Percentiles rank a stretch among this genome's conserved stretches.
Evolutionary conservation across 1,140 invertebrate species (phyloP).

Genomic region (Agrypnia vestita): DNA sequence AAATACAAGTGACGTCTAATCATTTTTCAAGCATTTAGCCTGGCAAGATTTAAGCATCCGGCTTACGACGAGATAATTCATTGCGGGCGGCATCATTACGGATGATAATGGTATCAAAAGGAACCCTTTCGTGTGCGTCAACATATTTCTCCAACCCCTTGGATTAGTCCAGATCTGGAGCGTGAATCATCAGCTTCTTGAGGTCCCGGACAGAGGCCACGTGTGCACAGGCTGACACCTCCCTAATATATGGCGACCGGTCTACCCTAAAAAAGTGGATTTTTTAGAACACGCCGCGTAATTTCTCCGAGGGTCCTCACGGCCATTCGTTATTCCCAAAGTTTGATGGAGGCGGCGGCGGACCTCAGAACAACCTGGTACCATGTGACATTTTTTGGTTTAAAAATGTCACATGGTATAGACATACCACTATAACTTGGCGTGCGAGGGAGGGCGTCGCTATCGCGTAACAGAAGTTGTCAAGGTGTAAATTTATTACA

Average conservation of each 20-base stretch:
- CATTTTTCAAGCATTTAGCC: too few relatives aligned
- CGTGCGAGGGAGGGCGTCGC: too few relatives aligned
- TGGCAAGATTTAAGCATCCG: conserved; percentile 6
- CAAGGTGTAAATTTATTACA: too few relatives aligned
- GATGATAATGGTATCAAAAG: neutral
- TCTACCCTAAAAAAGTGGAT: conserved; percentile 25
- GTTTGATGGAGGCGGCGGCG: conserved; percentile 11
- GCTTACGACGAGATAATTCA: neutral
- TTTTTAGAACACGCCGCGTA: conserved; percentile 32
- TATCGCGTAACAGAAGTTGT: too few relatives aligned
- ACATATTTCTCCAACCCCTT: conserved; percentile 20
- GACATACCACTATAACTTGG: too few relatives aligned
- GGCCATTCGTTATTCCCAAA: conserved; percentile 42
- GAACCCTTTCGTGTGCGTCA: conserved; percentile 12
- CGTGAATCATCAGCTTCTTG: conserved; percentile 33
- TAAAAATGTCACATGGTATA: too few relatives aligned
- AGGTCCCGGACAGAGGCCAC: neutral
- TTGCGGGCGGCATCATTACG: neutral
- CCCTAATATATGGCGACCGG: neutral
- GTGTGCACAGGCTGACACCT: conserved; percentile 25
- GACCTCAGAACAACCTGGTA: too few relatives aligned
- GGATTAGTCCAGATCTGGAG: neutral
- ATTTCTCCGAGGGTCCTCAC: conserved; percentile 37
- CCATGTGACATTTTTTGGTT: too few relatives aligned
- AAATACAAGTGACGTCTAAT: too few relatives aligned